Conservation (phyloP, 2,888 invertebrate genomes). For the Caenorhabditis uteleia region DNA sequence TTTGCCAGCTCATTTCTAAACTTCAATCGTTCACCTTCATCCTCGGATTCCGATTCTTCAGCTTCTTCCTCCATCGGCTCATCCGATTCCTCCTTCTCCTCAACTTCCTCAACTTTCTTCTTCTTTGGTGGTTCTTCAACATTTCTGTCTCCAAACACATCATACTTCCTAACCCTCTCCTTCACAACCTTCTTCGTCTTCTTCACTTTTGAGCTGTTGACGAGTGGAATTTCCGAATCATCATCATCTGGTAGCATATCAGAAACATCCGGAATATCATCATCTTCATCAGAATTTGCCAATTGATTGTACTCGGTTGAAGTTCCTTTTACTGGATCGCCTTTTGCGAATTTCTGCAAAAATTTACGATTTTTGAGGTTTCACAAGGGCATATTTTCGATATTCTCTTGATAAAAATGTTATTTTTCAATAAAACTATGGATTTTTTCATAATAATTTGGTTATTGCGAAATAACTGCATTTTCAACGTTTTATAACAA, state of each 20-base stretch:
- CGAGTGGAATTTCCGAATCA: conserved; percentile 18
- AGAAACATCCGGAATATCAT: conserved; percentile 23
- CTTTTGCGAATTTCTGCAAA: too few relatives aligned
- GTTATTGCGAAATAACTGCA: too few relatives aligned
- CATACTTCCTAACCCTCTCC: too few relatives aligned
- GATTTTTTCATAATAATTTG: too few relatives aligned
- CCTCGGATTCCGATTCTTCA: conserved; percentile 22
- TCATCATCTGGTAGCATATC: conserved; percentile 29
- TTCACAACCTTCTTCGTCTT: neutral
- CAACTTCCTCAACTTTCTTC: conserved; percentile 3
- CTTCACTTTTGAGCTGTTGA: conserved; percentile 8
- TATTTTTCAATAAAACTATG: neutral
- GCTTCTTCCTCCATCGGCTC: conserved; percentile 21
- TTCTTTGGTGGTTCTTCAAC: conserved; percentile 8
- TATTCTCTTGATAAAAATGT: neutral
- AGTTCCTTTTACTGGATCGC: conserved; percentile 25
- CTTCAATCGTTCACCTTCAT: conserved; percentile 29
- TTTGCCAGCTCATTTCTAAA: conserved; percentile 49
- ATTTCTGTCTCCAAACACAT: conserved; percentile 4
- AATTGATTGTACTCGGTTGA: conserved; percentile 22
- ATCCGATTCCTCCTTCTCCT: conserved; percentile 3
- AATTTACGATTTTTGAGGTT: too few relatives aligned
- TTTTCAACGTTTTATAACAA: too few relatives aligned
- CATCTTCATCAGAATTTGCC: conserved; percentile 28
- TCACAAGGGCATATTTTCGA: neutral